Evolutionary conservation across 2,113 vertebrate genomes (phyloP), one percentile per base, ranked within the genome.

Genomic region (Cariama cristata): DNA sequence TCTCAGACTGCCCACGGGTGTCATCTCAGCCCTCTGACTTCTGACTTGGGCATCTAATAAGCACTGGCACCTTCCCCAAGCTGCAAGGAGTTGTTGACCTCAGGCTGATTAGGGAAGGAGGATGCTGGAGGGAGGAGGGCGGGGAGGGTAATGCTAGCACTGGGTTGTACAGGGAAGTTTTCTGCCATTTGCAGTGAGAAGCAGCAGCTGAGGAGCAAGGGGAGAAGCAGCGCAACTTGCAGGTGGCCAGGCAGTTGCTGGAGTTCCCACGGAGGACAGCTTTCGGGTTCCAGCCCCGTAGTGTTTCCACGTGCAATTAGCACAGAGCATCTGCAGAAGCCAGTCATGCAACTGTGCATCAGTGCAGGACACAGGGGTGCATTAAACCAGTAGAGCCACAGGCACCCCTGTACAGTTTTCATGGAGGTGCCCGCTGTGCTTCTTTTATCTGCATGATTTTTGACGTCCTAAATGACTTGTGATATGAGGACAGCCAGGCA

Each of bases 261-360:
- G 11, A 47, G 44, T 17, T 86, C 32, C 56, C 58, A 45, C 1
- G 2, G 38, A 59, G n/a, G 12, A 50, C n/a, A 63, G 23, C 44
- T 89, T 76, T 50, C 8, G 6, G 9, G 6, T 40, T 45, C 24
- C 64, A 71, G 33, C 13, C 20, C n/a, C 1, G 0, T 10, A 19
- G 17, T 22, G 14, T 55, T 90, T 88, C 26, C 1, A 1, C 2
- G 15, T 26, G 66, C 50, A 55, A 2, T 56, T 66, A 68, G 20
- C 14, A 66, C 28, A 30, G 24, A 42, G 21, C 6, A 0, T 22
- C 58, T 79, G 56, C 44, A 86, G 63, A 60, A 80, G 33, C 45
- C n/a, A 20, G 0, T 0, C 5, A 2, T 18, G 28, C 44, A 68
- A 11, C 49, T 60, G 3, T 30, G 14, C 35, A 21, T 5, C 0